Base-by-base conservation (phyloP, 2,113 vertebrate genomes). In the Nansenia antarctica region DNA sequence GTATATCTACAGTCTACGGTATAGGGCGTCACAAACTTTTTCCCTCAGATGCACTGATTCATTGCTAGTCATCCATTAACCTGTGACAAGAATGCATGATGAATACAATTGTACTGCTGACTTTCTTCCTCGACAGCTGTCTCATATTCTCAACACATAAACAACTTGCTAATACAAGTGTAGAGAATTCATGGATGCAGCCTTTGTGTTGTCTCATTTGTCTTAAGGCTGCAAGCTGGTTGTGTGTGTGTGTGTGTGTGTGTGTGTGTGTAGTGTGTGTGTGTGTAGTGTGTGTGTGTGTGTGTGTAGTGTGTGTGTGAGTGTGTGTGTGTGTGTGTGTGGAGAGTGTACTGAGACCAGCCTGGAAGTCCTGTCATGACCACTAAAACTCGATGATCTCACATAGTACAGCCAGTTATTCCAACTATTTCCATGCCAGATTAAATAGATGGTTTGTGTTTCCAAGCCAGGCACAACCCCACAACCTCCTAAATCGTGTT, bases 341-440 rank as follows among this genome's bases (percentile, higher is more conserved):
- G 53, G n/a, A 26, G 57, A 61, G 32, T 30, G 30, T 37, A 27
- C 45, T 61, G 57, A 20, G 47, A 55, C 67, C 69, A 53, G 64
- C 60, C 37, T 64, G 65, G 32, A 12, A 69, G 55, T 45, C 52
- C 54, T 55, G 59, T 70, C 55, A 62, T 53, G 69, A 69, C 34
- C 45, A 61, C 30, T 62, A 62, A 62, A 61, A 55, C 39, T 55
- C 55, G 35, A 69, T 81, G 76, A 80, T 74, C 61, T 78, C 82
- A 81, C 62, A 67, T 35, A 49, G 55, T 34, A 58, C 68, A 31
- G 53, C 30, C 55, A 34, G 61, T 69, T 71, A 80, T 70, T 78
- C 58, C 49, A 63, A n/a, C 52, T 30, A 63, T 70, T 69, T 63
- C 49, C 8, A 45, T 65, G 74, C 71, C 77, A 85, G 64, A 77